Conservation (phyloP, 2,113 vertebrate species). For the Sebastes schlegelii region DNA sequence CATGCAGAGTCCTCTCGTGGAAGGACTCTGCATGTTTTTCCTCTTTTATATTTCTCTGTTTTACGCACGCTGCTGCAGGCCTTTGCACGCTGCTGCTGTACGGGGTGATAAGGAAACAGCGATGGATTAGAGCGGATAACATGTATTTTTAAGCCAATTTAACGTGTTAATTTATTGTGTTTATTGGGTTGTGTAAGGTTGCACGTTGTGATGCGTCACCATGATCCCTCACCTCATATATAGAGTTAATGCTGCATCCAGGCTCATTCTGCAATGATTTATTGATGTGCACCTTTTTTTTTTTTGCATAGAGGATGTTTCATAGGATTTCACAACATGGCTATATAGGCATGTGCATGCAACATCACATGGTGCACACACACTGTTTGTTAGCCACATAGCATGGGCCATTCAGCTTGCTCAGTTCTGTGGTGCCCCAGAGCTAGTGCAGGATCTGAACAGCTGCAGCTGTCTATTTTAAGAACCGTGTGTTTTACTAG, state of each 20-base stretch:
- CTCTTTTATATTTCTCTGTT: background rate
- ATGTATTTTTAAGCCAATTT: conserved; percentile 74
- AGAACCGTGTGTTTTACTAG: conserved; percentile 64
- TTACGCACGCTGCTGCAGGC: conserved; percentile 46
- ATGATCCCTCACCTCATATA: conserved; percentile 53
- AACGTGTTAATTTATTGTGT: conserved; percentile 54
- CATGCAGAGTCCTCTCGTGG: conserved; percentile 42
- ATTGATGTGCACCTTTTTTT: conserved; percentile 8
- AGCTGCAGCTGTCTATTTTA: conserved; percentile 83
- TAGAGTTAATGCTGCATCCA: conserved; percentile 5
- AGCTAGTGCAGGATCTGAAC: conserved; percentile 77
- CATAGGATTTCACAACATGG: conserved; percentile 9
- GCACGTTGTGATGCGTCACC: conserved; percentile 68
- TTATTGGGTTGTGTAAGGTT: conserved; percentile 63
- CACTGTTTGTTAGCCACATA: conserved; percentile 22
- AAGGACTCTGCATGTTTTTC: conserved; percentile 45
- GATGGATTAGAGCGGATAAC: conserved; percentile 74
- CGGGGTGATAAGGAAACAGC: conserved; percentile 38
- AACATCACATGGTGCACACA: conserved; percentile 40
- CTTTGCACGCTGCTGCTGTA: background rate
- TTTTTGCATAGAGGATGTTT: background rate
- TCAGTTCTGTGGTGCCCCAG: conserved; percentile 43
- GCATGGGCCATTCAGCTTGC: conserved; percentile 50
- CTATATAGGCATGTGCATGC: conserved; percentile 15
- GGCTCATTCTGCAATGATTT: conserved; percentile 24